Percentiles rank a stretch among this genome's conserved stretches.
Evolutionary conservation across 2,888 invertebrate species (phyloP).

Genomic region (Trichopoda pennipes): DNA sequence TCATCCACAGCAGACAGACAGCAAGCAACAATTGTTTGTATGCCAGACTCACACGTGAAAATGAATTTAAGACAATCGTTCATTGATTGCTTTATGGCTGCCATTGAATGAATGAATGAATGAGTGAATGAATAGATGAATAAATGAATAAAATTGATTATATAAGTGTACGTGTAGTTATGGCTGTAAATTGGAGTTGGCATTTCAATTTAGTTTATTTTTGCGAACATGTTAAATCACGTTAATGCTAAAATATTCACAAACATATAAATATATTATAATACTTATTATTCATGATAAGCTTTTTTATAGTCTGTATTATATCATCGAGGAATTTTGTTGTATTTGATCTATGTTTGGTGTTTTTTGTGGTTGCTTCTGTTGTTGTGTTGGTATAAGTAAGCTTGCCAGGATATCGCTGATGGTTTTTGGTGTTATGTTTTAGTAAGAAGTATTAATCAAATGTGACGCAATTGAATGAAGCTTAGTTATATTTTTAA

Average conservation of each 20-base stretch:
- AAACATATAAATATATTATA: conserved; percentile 12
- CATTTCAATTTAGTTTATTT: conserved; percentile 8
- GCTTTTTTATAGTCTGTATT: conserved; percentile 36
- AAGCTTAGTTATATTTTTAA: too few species aligned
- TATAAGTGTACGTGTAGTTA: neutral
- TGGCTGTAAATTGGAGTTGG: conserved; percentile 13
- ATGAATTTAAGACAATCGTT: conserved; percentile 25
- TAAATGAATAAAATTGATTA: too few species aligned
- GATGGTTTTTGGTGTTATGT: too few species aligned
- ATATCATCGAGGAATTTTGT: neutral
- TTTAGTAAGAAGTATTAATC: too few species aligned
- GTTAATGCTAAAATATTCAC: conserved; percentile 37
- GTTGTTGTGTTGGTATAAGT: too few species aligned
- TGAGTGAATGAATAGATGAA: conserved; percentile 19
- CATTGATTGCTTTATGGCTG: conserved; percentile 51
- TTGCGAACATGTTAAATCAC: conserved; percentile 37
- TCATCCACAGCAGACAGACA: too few species aligned
- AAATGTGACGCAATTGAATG: too few species aligned
- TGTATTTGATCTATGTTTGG: neutral
- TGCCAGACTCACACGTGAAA: conserved; percentile 1
- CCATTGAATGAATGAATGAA: conserved; percentile 34
- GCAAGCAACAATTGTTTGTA: conserved; percentile 47
- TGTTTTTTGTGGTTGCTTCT: too few species aligned
- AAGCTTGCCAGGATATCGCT: too few species aligned
- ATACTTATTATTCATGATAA: conserved; percentile 14